phyloP scores from a whole-genome alignment of 2,797 vertebrate species.

The Lateolabrax maculatus region DNA sequence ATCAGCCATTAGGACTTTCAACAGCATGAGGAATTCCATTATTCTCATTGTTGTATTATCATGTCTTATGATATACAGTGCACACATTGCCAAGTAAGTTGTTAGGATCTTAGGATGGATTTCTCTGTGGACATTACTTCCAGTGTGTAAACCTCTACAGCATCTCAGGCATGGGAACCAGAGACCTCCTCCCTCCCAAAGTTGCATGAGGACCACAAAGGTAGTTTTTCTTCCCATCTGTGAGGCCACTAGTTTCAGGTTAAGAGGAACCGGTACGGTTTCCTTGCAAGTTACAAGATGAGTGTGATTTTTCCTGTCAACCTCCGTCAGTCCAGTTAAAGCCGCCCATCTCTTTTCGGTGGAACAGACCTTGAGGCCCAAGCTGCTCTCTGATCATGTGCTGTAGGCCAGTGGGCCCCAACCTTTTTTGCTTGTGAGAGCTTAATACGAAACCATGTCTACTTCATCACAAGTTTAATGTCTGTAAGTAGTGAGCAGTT shows the following conservation, averaged over 20 bases:
- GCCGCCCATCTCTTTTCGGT: not conserved
- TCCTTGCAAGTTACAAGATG: conserved; percentile 59
- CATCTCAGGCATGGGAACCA: conserved; percentile 52
- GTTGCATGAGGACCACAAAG: conserved; percentile 54
- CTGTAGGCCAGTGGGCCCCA: not conserved
- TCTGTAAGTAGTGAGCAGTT: not conserved
- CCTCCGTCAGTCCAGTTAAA: not conserved
- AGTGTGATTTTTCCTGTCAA: conserved; percentile 62
- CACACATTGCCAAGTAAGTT: not conserved
- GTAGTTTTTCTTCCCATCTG: conserved; percentile 81
- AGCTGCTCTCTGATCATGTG: conserved; percentile 4
- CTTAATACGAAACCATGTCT: not conserved
- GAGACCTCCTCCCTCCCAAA: conserved; percentile 25
- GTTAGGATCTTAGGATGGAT: not conserved
- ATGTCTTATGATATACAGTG: not conserved
- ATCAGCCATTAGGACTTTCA: conserved; percentile 29
- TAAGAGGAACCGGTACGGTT: conserved; percentile 70
- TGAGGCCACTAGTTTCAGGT: conserved; percentile 69
- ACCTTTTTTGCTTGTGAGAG: not conserved
- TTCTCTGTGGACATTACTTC: not conserved
- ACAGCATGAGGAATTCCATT: not conserved
- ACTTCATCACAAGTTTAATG: not conserved
- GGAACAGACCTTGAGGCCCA: not conserved
- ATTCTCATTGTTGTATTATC: not conserved
- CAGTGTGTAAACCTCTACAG: not conserved